These are phyloP conservation scores for Tolmerus cingulatus DNA, from an alignment of 2,888 invertebrate species.

Conservation along the genomic window DNA sequence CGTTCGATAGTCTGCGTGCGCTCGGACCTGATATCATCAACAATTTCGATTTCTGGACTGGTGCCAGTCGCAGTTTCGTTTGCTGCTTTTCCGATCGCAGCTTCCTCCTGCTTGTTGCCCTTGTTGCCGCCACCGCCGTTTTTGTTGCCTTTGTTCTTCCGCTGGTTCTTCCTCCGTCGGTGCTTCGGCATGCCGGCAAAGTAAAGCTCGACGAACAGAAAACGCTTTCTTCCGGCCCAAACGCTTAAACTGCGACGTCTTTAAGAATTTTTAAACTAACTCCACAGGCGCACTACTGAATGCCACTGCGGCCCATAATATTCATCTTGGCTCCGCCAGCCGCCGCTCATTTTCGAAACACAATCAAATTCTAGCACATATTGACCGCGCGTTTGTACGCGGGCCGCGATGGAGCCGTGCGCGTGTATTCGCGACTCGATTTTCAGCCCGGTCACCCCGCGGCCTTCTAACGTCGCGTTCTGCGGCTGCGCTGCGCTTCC, in stretches of 20 bases:
- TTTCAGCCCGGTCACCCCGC: background rate
- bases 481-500: slow-evolving; percentile 44
- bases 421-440: slow-evolving; percentile 13
- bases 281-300: slow-evolving; percentile 45
- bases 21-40: slow-evolving; percentile 22
- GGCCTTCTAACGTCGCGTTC: background rate
- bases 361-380: slow-evolving; percentile 31
- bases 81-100: background rate
- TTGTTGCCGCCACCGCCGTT: slow-evolving; percentile 12
- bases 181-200: slow-evolving; percentile 45
- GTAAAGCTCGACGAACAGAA: slow-evolving; percentile 13
- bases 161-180: slow-evolving; percentile 45
- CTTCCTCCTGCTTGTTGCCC: background rate
- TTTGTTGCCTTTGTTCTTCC: slow-evolving; percentile 17
- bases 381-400: background rate
- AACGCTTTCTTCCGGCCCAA: slow-evolving; percentile 11
- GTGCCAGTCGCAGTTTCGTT: slow-evolving; percentile 8
- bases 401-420: background rate
- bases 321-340: slow-evolving; percentile 17
- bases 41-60: slow-evolving; percentile 24
- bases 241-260: slow-evolving; percentile 13
- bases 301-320: slow-evolving; percentile 44
- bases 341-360: slow-evolving; percentile 34
- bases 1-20: background rate
- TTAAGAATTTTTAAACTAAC: slow-evolving; percentile 32